Evolutionary conservation across 2,113 vertebrate genomes (phyloP), one percentile per base, ranked within the genome.

Genomic region (Leptosomus discolor): DNA sequence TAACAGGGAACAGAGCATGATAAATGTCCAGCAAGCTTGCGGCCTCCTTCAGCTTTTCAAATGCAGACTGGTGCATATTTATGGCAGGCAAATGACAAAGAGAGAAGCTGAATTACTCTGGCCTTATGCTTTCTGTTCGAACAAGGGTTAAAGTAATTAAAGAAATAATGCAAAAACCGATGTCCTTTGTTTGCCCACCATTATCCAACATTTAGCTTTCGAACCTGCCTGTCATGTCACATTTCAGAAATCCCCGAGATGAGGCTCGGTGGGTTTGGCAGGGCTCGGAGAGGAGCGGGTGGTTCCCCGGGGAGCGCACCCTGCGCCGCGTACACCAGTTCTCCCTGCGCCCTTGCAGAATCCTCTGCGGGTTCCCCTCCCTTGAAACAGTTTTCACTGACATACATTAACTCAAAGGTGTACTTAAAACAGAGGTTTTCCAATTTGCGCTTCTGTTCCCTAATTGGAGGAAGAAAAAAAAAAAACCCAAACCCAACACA

Each of bases 131-230:
- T 98, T 98, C 98, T 97, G 69, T 94, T 95, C 85, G 93, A 97
- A 97, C 85, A 92, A 92, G 97, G 98, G 98, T 98, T 98, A 98
- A 98, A 98, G 97, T 98, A 97, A 98, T 98, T 98, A 98, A 97
- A 98, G 97, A 97, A 98, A 97, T 96, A 97, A 96, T 97, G 94
- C 92, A 89, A 96, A 98, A 94, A 96, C 86, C 94, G 75, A 85
- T 96, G 96, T 97, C 97, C 65, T 98, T 98, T 98, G 96, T 97
- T 98, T 97, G 78, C 94, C 58, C 85, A 90, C 95, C 85, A 85
- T 94, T 96, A 76, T 83, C 90, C 90, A 30, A 45, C 88, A 15
- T 93, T 94, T 95, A 96, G 98, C 96, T 97, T 97, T 94, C 91
- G 19, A 81, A 83, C 80, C 92, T 97, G 93, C 95, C 97, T 97